Base-by-base conservation (phyloP, 2,113 vertebrate species). In the Gallinago media region DNA sequence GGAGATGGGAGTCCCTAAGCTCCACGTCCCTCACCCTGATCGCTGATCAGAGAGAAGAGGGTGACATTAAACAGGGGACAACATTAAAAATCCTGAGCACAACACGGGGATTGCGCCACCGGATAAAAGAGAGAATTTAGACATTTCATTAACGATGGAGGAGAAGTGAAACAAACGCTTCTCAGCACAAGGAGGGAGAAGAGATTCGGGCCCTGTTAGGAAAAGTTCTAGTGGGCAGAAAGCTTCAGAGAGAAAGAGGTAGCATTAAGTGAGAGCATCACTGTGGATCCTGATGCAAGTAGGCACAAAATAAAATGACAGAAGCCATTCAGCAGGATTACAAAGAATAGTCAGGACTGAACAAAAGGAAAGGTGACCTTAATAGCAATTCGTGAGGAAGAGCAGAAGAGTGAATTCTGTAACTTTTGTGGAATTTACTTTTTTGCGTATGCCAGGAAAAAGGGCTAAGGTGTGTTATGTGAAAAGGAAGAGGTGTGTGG, bases 41-140 rank as follows among this genome's bases (percentile, higher is more conserved):
- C 1, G 0, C 80, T 77, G 19, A 14, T 40, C 23, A 40, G 59
- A 81, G 61, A 72, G 66, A 26, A 40, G 26, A 75, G 22, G 76
- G 34, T 14, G 50, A 38, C 16, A 3, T 36, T 15, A 59, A 62
- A 77, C n/a, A n/a, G n/a, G n/a, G n/a, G n/a, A n/a, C n/a, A n/a
- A 38, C 16, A 3, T 36, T 15, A 59, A 62, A 77, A 74, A 5
- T 21, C 11, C 40, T 25, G 13, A 52, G 10, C 36, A n/a, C 50
- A 27, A 32, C 22, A 27, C 0, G 0, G 29, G n/a, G 42, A 31
- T 15, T 12, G 12, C 50, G 32, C 58, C 47, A 31, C 29, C 1
- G 1, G 29, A 11, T 59, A 56, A 67, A 87, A 61, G 50, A 74
- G 17, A 36, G 34, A 56, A 46, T 76, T 40, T 25, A 74, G n/a